Percentiles rank a stretch among this genome's conserved stretches.
These are phyloP conservation scores for Sula dactylatra DNA, from an alignment of 2,113 vertebrate species.

Conservation along the genomic window DNA sequence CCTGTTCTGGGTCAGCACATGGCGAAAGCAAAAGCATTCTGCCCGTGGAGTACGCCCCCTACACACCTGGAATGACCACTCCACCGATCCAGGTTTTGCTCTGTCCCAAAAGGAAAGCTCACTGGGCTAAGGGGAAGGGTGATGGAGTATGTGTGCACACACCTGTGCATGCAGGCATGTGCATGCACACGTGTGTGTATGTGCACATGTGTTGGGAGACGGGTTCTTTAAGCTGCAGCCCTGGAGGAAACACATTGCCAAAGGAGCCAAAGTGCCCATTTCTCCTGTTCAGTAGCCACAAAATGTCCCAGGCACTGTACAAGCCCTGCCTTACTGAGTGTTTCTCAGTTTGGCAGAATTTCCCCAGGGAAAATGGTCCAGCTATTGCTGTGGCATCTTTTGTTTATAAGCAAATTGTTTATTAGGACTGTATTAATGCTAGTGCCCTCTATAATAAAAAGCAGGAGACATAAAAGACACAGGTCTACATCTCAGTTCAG, in stretches of 20 bases:
- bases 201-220: background rate
- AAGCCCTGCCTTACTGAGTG: background rate
- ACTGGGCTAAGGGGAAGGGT: background rate
- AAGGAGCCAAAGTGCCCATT: background rate
- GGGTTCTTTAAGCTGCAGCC: background rate
- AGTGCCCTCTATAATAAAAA: background rate
- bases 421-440: background rate
- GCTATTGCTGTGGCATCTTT: background rate
- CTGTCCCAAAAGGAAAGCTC: background rate
- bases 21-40: background rate
- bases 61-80: background rate
- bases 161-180: background rate
- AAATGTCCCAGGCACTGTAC: background rate
- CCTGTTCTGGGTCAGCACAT: background rate
- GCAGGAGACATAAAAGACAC: background rate
- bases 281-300: background rate
- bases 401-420: background rate
- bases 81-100: background rate
- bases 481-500: background rate
- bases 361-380: background rate
- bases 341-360: background rate
- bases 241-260: background rate
- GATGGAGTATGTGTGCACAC: rapidly evolving
- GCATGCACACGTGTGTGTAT: background rate
- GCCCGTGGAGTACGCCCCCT: background rate